Evolutionary conservation across 2,113 vertebrate species (phyloP).

Genomic region (Diglossa brunneiventris): DNA sequence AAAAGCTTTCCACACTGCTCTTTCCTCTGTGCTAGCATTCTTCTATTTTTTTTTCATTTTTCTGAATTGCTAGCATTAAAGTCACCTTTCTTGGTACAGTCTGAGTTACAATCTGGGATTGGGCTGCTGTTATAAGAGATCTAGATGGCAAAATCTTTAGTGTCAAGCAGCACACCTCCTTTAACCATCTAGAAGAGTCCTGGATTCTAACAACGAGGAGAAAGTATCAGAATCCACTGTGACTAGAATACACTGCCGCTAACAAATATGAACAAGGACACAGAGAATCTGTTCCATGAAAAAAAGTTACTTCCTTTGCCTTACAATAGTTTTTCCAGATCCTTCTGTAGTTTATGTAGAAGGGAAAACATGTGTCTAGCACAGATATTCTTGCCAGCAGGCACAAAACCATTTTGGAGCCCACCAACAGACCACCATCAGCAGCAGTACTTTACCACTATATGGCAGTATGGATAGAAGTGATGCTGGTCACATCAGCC

Average conservation of each 20-base stretch:
- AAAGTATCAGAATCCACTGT: not conserved
- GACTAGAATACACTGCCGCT: not conserved
- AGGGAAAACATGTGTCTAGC: slow-evolving; percentile 15
- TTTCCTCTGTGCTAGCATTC: not conserved
- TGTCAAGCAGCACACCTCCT: not conserved
- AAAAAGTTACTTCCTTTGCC: not conserved
- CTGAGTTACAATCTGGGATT: not conserved
- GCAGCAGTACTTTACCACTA: not conserved
- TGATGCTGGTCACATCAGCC: not conserved
- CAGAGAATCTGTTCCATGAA: not conserved
- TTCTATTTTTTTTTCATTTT: not conserved
- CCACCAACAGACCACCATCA: not conserved
- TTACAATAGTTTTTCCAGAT: slow-evolving; percentile 10
- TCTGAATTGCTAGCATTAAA: not conserved
- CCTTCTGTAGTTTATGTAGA: not conserved
- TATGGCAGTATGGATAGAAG: not conserved
- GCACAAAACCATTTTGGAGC: not conserved
- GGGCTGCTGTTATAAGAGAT: not conserved
- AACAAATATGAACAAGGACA: not conserved
- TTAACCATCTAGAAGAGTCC: not conserved
- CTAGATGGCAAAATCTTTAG: not conserved
- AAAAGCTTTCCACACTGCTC: not conserved
- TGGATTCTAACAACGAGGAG: not conserved
- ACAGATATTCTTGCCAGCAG: slow-evolving; percentile 7
- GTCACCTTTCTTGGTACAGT: not conserved